These are phyloP conservation scores for Alloscopus bannaensis DNA, from an alignment of 2,888 invertebrate genomes.

Conservation along the genomic window DNA sequence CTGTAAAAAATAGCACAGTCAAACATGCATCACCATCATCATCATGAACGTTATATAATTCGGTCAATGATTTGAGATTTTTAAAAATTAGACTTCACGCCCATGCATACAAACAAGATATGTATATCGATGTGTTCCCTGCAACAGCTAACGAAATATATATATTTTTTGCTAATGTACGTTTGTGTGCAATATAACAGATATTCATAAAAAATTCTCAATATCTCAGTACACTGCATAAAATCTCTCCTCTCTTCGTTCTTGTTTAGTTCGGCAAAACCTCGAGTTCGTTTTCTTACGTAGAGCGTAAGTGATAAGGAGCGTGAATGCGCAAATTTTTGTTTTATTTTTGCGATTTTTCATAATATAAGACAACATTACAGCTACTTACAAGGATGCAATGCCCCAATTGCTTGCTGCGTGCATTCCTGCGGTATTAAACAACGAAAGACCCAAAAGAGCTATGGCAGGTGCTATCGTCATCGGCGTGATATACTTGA, in stretches of 20 bases:
- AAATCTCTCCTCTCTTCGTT: too few species aligned
- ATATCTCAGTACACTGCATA: too few species aligned
- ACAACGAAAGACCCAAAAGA: slow-evolving; percentile 87
- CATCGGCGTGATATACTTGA: slow-evolving; percentile 87
- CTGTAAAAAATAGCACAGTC: slow-evolving; percentile 76
- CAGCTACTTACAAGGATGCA: slow-evolving; percentile 84
- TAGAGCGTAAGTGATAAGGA: too few species aligned
- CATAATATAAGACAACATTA: too few species aligned
- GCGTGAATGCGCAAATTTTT: too few species aligned
- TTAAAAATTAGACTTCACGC: slow-evolving; percentile 36
- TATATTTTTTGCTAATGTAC: not conserved
- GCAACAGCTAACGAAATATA: too few species aligned
- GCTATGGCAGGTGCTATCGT: slow-evolving; percentile 90
- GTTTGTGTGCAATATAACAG: too few species aligned
- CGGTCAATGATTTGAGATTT: slow-evolving; percentile 36
- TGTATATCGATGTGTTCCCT: too few species aligned
- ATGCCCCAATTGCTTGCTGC: slow-evolving; percentile 91
- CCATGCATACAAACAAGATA: slow-evolving; percentile 5
- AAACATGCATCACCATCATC: not conserved
- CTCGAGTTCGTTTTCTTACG: too few species aligned
- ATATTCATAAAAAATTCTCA: too few species aligned
- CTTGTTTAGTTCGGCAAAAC: too few species aligned
- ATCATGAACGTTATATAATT: slow-evolving; percentile 30
- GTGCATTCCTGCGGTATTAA: slow-evolving; percentile 87
- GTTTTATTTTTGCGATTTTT: not conserved